A percentile compares a stretch with the other conserved stretches of the same genome.
Conservation (phyloP, 1,140 invertebrate genomes). For the roundworm (Caenorhabditis elegans) region WBcel235 BX284604.4:10909501-10910000, state of each 20-base stretch:
- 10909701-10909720: neutral
- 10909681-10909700: neutral
- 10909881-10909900: neutral
- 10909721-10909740: neutral
- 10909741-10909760: neutral
- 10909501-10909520: no score
- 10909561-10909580: no score
- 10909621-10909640: no score
- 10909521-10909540: no score
- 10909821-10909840: neutral
- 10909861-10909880: neutral
- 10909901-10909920: neutral
- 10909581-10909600: no score
- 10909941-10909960: conserved; percentile 25
- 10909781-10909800: conserved; percentile 1
- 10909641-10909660: no score
- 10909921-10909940: conserved; percentile 8
- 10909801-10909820: neutral
- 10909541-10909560: no score
- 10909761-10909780: neutral
- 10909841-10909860: neutral
- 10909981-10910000: neutral
- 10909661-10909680: no score
- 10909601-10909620: no score
- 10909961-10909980: conserved; percentile 14